Evolutionary conservation across 2,113 vertebrate species (phyloP).

Genomic region (Lota lota): DNA sequence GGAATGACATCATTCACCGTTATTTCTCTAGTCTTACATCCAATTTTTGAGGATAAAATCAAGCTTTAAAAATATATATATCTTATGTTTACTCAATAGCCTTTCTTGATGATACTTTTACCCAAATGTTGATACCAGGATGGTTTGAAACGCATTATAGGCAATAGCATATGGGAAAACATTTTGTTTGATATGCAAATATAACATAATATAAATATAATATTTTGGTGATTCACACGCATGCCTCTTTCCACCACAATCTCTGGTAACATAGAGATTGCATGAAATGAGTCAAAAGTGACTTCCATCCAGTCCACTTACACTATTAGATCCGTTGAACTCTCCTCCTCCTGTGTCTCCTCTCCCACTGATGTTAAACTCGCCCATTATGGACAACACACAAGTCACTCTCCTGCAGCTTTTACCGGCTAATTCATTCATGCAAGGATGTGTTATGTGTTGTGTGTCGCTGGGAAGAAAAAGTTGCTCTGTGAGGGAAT

Average conservation of each 20-base stretch:
- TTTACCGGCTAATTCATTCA: neutral
- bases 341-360: neutral
- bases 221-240: too few relatives aligned
- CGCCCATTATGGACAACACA: neutral
- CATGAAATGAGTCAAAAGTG: constrained; percentile 11
- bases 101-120: too few relatives aligned
- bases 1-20: too few relatives aligned
- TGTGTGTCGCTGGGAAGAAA: constrained; percentile 14
- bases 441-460: neutral
- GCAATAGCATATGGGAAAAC: too few relatives aligned
- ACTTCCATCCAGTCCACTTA: constrained; percentile 12
- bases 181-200: too few relatives aligned
- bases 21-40: too few relatives aligned
- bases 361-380: neutral
- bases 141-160: too few relatives aligned
- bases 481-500: constrained; percentile 10
- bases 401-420: neutral
- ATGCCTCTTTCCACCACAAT: neutral
- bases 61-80: too few relatives aligned
- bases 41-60: too few relatives aligned
- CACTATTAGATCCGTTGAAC: neutral
- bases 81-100: too few relatives aligned
- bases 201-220: too few relatives aligned
- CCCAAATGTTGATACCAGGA: too few relatives aligned
- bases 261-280: constrained; percentile 18